Evolutionary conservation across 2,888 invertebrate genomes (phyloP).

Genomic region (Boloria euphrosyne): DNA sequence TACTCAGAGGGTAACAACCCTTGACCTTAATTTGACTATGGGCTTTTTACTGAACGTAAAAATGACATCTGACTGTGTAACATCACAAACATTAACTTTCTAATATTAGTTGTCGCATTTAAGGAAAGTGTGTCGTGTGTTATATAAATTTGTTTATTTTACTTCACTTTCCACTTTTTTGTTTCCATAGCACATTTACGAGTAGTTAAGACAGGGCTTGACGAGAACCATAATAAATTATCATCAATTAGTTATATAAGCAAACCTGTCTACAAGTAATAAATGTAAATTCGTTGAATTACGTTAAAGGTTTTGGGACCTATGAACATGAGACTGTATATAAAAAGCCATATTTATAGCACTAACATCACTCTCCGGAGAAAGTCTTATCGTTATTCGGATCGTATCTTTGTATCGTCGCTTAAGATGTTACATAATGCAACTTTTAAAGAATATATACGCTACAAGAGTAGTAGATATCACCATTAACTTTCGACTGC

Average conservation of each 20-base stretch:
- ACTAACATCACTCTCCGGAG: constrained; percentile 49
- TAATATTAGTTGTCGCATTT: constrained; percentile 6
- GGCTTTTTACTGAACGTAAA: background rate
- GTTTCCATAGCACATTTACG: constrained; percentile 22
- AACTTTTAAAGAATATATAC: constrained; percentile 20
- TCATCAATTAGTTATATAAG: constrained; percentile 35
- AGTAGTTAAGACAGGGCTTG: constrained; percentile 24
- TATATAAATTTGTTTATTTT: constrained; percentile 14
- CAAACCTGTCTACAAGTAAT: constrained; percentile 15
- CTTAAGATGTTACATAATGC: constrained; percentile 31
- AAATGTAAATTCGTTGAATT: background rate
- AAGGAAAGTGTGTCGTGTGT: constrained; percentile 10
- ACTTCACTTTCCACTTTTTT: constrained; percentile 24
- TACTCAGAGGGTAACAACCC: background rate
- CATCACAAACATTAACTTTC: constrained; percentile 2
- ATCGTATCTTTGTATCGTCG: constrained; percentile 36
- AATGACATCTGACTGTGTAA: background rate
- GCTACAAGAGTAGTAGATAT: constrained; percentile 28
- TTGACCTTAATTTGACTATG: background rate
- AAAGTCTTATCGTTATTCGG: constrained; percentile 52
- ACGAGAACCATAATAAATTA: constrained; percentile 53
- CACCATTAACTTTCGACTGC: background rate
- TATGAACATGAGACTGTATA: background rate
- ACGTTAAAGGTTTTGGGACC: background rate
- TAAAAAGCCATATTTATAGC: constrained; percentile 49